Conservation (phyloP, 1,140 invertebrate species). For the Gryon sp. region DNA sequence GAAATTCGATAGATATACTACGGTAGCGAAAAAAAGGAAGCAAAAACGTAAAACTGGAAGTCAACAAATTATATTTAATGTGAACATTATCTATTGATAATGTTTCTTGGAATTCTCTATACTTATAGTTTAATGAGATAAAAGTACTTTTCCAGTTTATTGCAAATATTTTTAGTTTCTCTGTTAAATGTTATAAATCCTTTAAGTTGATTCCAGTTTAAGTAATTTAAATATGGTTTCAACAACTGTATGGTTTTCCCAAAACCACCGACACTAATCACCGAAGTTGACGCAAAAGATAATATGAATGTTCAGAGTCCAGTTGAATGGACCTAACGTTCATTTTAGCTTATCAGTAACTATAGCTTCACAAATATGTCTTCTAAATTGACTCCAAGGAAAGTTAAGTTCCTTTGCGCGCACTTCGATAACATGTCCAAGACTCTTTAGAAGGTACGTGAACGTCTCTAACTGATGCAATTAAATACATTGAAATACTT, state of each 20-base stretch:
- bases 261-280: not conserved
- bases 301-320: not conserved
- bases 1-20: not conserved
- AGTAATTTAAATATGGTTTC: constrained; percentile 3
- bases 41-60: constrained; percentile 7
- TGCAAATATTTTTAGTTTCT: no score
- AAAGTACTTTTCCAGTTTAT: no score
- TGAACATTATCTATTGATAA: no score
- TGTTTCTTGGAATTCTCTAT: no score
- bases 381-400: no score
- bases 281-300: not conserved
- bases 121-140: no score
- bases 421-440: constrained; percentile 1
- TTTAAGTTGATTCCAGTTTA: not conserved
- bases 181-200: no score
- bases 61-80: not conserved
- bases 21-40: no score
- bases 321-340: no score
- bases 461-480: not conserved
- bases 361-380: not conserved
- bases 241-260: constrained; percentile 49
- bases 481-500: constrained; percentile 45
- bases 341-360: no score
- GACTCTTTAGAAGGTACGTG: not conserved
- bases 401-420: not conserved